Evolutionary conservation across 2,888 invertebrate species (phyloP), one percentile per base, ranked within the genome.

Genomic region (Chrysolina haemoptera): DNA sequence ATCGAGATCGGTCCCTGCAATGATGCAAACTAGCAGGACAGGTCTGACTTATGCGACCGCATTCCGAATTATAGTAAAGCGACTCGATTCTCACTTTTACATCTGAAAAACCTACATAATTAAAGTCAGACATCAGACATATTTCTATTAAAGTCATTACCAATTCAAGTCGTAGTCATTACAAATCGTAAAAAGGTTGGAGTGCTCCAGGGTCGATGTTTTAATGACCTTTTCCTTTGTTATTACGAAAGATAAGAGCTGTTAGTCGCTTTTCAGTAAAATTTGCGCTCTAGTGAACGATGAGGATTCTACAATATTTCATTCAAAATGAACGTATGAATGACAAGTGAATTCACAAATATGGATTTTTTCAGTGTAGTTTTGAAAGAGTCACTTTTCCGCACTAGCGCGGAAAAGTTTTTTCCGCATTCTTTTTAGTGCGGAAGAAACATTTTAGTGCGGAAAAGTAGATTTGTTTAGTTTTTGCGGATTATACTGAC

Each of bases 41-140:
- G 35, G 59, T 59, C 59, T 59, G 59, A 59, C 70, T 70, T 79
- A 81, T 79, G 71, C 73, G 78, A 79, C 80, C 78, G 75, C 80
- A 80, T 81, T 81, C 81, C 79, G 70, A 79, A 79, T 80, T 80
- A 78, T 72, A 81, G 78, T 78, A 75, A 77, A 77, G 76, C 79
- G 76, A 78, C 79, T 79, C 66, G 76, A 79, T 80, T 78, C 75
- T 70, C 79, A 78, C 80, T 76, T 80, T 73, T 70, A 67, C 68
- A 67, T 74, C 69, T 76, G 78, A 81, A 79, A 81, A 80, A 76
- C 74, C 76, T 70, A 76, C 76, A 73, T 80, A 79, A 81, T 81
- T 80, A 80, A 80, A 75, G 75, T 63, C 75, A 75, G 78, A 72
- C 78, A 73, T 71, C 79, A 77, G 77, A 71, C 75, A 73, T 70